These are phyloP conservation scores for Caenorhabditis inopinata DNA, from an alignment of 1,140 invertebrate species.

Conservation along the genomic window DNA sequence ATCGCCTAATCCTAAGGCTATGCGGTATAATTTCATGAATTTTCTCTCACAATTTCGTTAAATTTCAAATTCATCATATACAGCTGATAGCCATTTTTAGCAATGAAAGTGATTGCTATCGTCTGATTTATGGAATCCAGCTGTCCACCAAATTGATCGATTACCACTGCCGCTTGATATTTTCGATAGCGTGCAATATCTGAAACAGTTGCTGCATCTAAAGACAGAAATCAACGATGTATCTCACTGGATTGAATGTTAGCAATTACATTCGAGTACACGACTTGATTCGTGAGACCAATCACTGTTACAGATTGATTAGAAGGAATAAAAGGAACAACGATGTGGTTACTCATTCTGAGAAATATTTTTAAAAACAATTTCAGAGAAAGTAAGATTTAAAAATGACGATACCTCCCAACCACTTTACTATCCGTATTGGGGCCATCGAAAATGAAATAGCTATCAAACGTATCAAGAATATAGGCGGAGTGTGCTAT, in stretches of 20 bases:
- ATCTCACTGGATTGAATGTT: not conserved
- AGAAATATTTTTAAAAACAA: not conserved
- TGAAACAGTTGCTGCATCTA: not conserved
- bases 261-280: not conserved
- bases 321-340: not conserved
- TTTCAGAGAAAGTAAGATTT: too few relatives aligned
- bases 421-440: not conserved
- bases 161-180: not conserved
- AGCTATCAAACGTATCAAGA: not conserved
- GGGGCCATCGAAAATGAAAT: not conserved
- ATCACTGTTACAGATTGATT: conserved; percentile 10
- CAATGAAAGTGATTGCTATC: conserved; percentile 8
- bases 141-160: not conserved
- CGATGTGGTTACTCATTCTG: not conserved
- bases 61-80: not conserved
- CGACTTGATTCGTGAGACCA: not conserved
- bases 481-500: not conserved
- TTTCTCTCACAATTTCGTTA: not conserved
- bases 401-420: not conserved
- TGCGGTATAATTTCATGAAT: too few relatives aligned
- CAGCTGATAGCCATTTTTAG: not conserved
- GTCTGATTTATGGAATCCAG: not conserved
- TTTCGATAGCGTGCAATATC: not conserved
- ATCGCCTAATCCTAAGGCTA: too few relatives aligned
- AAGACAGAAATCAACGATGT: too few relatives aligned